Evolutionary conservation across 1,140 invertebrate genomes (phyloP), one percentile per base, ranked within the genome.

Genomic region (Magallana gigas): DNA sequence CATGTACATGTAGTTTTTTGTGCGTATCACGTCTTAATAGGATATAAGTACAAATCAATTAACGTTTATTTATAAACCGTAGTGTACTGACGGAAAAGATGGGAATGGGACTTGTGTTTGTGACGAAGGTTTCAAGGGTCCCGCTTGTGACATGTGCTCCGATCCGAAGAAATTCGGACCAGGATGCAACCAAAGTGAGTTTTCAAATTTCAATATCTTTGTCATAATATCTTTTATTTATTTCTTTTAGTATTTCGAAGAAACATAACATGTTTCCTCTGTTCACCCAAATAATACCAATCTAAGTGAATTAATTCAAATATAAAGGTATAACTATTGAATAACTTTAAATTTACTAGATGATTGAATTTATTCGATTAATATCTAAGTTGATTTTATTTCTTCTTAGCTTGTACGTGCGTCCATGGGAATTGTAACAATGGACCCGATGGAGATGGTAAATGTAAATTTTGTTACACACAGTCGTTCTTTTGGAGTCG

Each of bases 91-190:
- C 83, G 90, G 91, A 23, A 83, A 84, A 23, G 80, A 86, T 76
- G 91, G 91, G 0, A 90, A 90, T 62, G 92, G 92, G 1, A 91
- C 89, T 8, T 93, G 92, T 82, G 16, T 85, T 0, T 93, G 92
- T 89, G 84, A 92, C 58, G 16, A 62, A n/a, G 88, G 86, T 9
- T 93, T 91, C 80, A 86, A 82, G 60, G 92, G 92, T 0, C 58
- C 83, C 4, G 80, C 76, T 1, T 93, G 92, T 88, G 86, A 92
- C 7, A 68, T 85, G 57, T 93, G 92, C 83, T 80, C 87, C 23
- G 89, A 91, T 16, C 48, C 58, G 11, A 90, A 90, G 57, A 92
- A 86, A 81, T 93, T 89, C 88, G 92, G 92, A 36, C 90, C 89
- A 48, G 85, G 87, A 57, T 93, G 92, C 84, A 89, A 88, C 23